These are phyloP conservation scores for Crotalus helleri DNA, from an alignment of 2,113 vertebrate genomes.

Conservation along the genomic window DNA sequence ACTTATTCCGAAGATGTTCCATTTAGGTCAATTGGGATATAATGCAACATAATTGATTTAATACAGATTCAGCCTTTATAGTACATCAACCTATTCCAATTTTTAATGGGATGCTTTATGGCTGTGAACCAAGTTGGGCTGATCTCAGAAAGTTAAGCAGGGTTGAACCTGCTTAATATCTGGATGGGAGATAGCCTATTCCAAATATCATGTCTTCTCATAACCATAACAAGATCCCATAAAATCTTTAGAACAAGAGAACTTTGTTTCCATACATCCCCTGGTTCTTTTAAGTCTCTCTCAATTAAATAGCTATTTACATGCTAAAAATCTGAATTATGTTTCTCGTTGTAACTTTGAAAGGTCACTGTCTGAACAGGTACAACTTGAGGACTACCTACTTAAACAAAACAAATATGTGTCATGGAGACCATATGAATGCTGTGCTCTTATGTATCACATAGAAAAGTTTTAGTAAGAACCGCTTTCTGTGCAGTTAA, in stretches of 20 bases:
- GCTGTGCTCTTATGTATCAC: background rate
- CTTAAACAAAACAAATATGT: background rate
- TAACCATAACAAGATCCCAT: background rate
- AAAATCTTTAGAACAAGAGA: background rate
- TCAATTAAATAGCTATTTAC: background rate
- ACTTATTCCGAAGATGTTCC: conserved; percentile 1
- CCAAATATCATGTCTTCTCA: background rate
- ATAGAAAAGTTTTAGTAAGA: conserved; percentile 18
- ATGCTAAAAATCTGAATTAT: background rate
- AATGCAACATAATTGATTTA: background rate
- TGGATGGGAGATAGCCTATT: background rate
- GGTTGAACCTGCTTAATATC: background rate
- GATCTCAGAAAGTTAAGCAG: background rate
- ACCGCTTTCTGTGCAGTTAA: conserved; percentile 20
- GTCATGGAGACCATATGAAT: background rate
- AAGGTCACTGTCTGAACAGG: background rate
- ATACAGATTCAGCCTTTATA: background rate
- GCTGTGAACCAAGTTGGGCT: background rate
- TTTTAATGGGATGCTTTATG: background rate
- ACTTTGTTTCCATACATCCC: background rate
- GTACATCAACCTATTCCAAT: background rate
- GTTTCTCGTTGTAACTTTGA: background rate
- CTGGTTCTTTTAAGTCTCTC: background rate
- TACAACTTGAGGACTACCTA: background rate
- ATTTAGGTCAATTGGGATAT: background rate